Evolutionary conservation across 2,888 invertebrate species (phyloP).

Genomic region (Apodemia mormo): DNA sequence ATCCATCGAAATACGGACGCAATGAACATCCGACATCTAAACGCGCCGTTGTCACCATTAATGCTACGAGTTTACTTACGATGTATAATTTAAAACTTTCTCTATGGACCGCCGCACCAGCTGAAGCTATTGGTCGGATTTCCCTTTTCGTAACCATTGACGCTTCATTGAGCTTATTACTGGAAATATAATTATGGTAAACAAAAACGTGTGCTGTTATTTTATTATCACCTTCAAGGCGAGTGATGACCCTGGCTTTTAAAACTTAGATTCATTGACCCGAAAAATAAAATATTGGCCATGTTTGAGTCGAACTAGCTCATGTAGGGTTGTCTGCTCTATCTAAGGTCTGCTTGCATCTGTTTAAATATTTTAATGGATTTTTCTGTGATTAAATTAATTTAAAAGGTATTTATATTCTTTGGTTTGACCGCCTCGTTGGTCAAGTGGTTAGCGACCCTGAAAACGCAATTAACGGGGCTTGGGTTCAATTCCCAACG

Average conservation of each 20-base stretch:
- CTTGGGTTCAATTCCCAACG: too few relatives aligned
- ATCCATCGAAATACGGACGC: slow-evolving; percentile 27
- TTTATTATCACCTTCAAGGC: neutral
- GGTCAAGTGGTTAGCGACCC: too few relatives aligned
- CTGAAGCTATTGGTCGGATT: slow-evolving; percentile 54
- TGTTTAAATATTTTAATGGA: too few relatives aligned
- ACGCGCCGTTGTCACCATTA: slow-evolving; percentile 52
- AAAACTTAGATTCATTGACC: neutral
- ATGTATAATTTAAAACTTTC: slow-evolving; percentile 79
- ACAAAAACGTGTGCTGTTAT: neutral
- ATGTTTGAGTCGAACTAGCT: too few relatives aligned
- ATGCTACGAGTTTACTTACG: slow-evolving; percentile 67
- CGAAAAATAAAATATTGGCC: neutral
- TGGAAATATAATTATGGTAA: neutral
- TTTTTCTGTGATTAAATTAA: too few relatives aligned
- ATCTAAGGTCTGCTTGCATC: too few relatives aligned
- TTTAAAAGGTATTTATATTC: too few relatives aligned
- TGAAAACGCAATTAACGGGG: too few relatives aligned
- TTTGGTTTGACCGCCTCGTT: too few relatives aligned
- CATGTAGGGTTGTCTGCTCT: too few relatives aligned
- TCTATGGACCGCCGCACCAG: slow-evolving; percentile 52
- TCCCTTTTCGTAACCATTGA: slow-evolving; percentile 59
- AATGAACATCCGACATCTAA: slow-evolving; percentile 43
- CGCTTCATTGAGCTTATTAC: slow-evolving; percentile 51
- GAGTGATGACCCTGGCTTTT: neutral